These are phyloP conservation scores for Hypomecis punctinalis DNA, from an alignment of 2,888 invertebrate species.

Conservation along the genomic window DNA sequence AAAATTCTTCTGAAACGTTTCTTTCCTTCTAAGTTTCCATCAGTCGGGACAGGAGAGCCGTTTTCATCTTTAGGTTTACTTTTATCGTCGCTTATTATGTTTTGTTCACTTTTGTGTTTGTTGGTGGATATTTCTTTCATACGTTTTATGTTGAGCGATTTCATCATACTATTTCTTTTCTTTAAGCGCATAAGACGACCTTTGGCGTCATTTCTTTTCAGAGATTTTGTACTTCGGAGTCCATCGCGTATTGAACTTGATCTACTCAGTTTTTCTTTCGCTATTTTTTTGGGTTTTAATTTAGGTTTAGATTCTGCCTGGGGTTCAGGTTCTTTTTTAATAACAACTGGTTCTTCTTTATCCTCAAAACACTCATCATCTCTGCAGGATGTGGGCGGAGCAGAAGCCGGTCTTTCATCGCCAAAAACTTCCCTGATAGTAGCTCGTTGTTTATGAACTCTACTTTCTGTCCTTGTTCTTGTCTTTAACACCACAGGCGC, in stretches of 20 bases:
- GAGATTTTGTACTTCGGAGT: constrained; percentile 75
- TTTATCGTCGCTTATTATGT: constrained; percentile 69
- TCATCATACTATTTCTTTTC: constrained; percentile 79
- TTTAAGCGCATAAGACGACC: constrained; percentile 76
- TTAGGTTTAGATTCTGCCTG: constrained; percentile 63
- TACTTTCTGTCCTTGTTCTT: constrained; percentile 90
- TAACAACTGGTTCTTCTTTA: constrained; percentile 58
- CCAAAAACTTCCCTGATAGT: constrained; percentile 94
- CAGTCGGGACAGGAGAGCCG: constrained; percentile 60
- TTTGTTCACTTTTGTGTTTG: constrained; percentile 69
- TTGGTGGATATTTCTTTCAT: constrained; percentile 68
- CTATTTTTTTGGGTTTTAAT: constrained; percentile 72
- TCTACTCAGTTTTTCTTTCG: constrained; percentile 74
- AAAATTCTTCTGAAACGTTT: constrained; percentile 86
- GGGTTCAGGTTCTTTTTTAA: constrained; percentile 59
- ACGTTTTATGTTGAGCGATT: constrained; percentile 73
- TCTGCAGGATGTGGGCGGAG: constrained; percentile 89
- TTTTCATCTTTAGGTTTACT: constrained; percentile 72
- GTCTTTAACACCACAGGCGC: constrained; percentile 89
- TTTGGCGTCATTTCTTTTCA: constrained; percentile 78
- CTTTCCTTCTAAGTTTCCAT: constrained; percentile 71
- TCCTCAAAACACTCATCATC: constrained; percentile 69
- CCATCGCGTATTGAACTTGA: constrained; percentile 79
- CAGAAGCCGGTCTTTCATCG: constrained; percentile 91
- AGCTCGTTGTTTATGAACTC: constrained; percentile 89